Conservation (phyloP, 2,888 invertebrate genomes). For the Ctena decussata region DNA sequence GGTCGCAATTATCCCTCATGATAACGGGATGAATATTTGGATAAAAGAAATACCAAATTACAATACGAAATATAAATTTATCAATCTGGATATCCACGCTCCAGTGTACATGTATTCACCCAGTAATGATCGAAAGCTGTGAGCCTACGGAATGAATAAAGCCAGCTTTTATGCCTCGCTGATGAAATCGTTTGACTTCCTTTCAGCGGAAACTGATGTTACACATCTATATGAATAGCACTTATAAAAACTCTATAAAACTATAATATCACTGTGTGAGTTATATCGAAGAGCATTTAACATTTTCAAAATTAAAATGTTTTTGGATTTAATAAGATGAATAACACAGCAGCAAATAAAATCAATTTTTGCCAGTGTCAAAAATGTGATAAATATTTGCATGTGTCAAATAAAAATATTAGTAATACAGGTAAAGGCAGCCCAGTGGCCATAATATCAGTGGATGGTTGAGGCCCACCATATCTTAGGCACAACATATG, state of each 20-base stretch:
- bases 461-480: no score
- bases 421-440: no score
- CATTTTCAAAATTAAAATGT: no score
- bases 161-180: background rate
- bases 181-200: background rate
- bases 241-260: background rate
- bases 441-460: no score
- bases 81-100: slow-evolving; percentile 33
- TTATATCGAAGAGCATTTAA: background rate
- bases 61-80: slow-evolving; percentile 35
- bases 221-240: background rate
- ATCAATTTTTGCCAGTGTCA: no score
- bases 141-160: slow-evolving; percentile 3
- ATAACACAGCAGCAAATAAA: no score
- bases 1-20: background rate
- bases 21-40: slow-evolving; percentile 3
- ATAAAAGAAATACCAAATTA: background rate
- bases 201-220: background rate
- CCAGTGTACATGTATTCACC: slow-evolving; percentile 30
- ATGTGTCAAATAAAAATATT: no score
- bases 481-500: no score
- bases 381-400: no score
- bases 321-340: no score
- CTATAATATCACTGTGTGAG: background rate
- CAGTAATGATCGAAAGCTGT: slow-evolving; percentile 18